Evolutionary conservation across 1,140 invertebrate species (phyloP).

Genomic region (Polypedilum pembai): DNA sequence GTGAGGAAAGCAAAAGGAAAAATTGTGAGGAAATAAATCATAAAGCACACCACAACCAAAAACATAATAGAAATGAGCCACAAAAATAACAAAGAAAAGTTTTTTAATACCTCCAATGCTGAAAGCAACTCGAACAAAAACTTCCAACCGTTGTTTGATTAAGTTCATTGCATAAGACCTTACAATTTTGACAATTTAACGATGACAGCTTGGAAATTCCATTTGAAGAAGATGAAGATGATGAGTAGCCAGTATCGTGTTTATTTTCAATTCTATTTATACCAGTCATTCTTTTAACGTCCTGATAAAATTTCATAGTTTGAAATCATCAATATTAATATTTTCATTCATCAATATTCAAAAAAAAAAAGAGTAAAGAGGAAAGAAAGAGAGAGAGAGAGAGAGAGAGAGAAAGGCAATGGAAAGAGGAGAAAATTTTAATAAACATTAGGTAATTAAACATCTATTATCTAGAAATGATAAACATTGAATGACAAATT

Average conservation of each 20-base stretch:
- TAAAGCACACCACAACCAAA: background rate
- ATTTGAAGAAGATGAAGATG: background rate
- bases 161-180: constrained; percentile 40
- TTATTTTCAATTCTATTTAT: constrained; percentile 9
- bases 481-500: too few relatives aligned
- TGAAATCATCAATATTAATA: background rate
- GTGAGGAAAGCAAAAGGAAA: constrained; percentile 33
- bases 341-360: background rate
- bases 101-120: constrained; percentile 43
- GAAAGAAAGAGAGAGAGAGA: background rate
- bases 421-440: background rate
- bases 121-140: constrained; percentile 43
- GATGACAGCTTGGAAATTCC: constrained; percentile 32
- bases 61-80: background rate
- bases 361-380: background rate
- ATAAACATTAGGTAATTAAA: too few relatives aligned
- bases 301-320: background rate
- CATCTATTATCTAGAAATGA: too few relatives aligned
- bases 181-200: constrained; percentile 41
- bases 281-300: constrained; percentile 5
- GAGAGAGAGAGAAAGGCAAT: background rate
- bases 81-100: background rate
- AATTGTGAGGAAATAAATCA: constrained; percentile 30
- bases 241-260: background rate
- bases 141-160: constrained; percentile 39